A percentile compares a stretch with the other conserved stretches of the same genome.
phyloP scores from a whole-genome alignment of 2,113 vertebrate genomes.

The Panthera uncia region DNA sequence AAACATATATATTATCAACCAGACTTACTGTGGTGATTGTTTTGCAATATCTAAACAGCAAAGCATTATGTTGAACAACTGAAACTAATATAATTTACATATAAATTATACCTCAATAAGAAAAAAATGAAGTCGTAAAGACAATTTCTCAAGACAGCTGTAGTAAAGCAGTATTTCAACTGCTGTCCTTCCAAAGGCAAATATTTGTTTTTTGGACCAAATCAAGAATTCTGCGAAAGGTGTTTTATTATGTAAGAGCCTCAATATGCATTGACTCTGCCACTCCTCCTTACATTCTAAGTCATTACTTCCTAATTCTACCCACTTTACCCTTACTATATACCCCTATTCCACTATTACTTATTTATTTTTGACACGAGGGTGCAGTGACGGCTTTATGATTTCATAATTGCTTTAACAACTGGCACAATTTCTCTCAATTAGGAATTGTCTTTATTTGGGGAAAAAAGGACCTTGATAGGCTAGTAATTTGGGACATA shows the following conservation, averaged over 20 bases:
- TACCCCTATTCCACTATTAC: background rate
- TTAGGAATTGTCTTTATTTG: background rate
- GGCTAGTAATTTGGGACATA: background rate
- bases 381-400: background rate
- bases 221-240: background rate
- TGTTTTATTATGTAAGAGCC: background rate
- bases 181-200: background rate
- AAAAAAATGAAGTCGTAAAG: background rate
- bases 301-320: background rate
- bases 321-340: background rate
- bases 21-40: background rate
- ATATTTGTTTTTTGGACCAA: background rate
- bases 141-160: background rate
- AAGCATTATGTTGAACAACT: background rate
- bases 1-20: background rate
- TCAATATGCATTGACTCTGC: fast-evolving
- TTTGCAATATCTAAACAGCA: background rate
- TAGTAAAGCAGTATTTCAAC: background rate
- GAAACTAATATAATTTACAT: background rate
- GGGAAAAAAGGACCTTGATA: background rate
- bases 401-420: slow-evolving; percentile 3
- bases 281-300: background rate
- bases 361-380: background rate
- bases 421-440: background rate
- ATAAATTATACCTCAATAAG: background rate